Evolutionary conservation across 2,888 invertebrate species (phyloP).

Genomic region (Pyrrhosoma nymphula): DNA sequence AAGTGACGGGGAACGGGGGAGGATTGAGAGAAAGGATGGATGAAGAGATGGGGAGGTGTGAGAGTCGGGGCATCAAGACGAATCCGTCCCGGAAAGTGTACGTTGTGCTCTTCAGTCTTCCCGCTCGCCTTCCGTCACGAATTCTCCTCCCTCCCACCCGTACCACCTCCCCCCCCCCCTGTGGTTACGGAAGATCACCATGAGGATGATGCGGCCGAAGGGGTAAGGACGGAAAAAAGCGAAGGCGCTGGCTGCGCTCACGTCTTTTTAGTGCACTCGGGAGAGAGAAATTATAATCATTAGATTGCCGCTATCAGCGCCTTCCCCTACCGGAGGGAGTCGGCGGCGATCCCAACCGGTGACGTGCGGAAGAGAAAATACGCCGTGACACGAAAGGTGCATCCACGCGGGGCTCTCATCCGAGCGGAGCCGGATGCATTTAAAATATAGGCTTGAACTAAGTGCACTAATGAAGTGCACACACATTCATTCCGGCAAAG

Average conservation of each 20-base stretch:
- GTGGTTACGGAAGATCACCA: background rate
- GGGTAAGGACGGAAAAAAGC: background rate
- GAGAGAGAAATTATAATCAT: constrained; percentile 3
- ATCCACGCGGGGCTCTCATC: background rate
- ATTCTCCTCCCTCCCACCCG: too few species aligned
- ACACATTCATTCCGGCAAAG: background rate
- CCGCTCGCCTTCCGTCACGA: background rate
- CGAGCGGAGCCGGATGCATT: background rate
- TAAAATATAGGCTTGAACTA: background rate
- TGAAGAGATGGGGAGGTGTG: background rate
- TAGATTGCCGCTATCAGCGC: background rate
- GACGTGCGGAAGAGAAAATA: background rate
- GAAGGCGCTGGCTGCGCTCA: background rate
- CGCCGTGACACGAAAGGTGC: background rate
- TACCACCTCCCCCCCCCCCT: background rate
- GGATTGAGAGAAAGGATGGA: background rate
- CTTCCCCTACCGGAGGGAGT: background rate
- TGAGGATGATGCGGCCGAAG: background rate
- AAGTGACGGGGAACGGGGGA: background rate
- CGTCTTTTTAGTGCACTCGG: constrained; percentile 11
- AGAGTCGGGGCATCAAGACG: background rate
- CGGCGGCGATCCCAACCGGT: background rate
- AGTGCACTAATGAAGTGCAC: background rate
- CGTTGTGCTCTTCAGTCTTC: background rate
- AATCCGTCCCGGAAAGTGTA: constrained; percentile 15